Conservation (phyloP, 2,797 vertebrate species). For the Galagoides demidoff region DNA sequence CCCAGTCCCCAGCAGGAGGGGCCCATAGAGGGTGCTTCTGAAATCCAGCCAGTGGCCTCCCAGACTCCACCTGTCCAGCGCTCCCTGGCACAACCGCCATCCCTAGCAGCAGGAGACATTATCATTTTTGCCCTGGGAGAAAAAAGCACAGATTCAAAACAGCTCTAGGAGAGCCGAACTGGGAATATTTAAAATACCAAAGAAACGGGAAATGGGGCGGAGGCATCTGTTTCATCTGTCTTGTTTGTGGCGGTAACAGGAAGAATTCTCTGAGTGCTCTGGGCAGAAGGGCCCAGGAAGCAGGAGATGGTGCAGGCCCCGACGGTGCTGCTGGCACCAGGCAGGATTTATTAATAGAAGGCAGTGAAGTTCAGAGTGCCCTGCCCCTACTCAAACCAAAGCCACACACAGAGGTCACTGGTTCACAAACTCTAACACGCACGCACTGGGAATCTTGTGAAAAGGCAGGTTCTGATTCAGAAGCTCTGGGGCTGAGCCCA, state of each 20-base stretch:
- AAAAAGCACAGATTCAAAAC: slow-evolving; percentile 73
- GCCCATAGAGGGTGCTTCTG: slow-evolving; percentile 68
- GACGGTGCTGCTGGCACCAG: accelerated
- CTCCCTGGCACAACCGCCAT: slow-evolving; percentile 64
- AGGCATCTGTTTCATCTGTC: neutral
- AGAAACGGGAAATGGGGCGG: neutral
- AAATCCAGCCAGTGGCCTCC: slow-evolving; percentile 76
- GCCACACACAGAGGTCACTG: accelerated
- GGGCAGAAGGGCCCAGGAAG: neutral
- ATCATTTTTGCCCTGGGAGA: slow-evolving; percentile 78
- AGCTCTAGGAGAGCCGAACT: slow-evolving; percentile 54
- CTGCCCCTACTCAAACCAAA: neutral
- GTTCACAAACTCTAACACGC: accelerated
- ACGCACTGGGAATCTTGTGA: neutral
- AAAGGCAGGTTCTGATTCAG: neutral
- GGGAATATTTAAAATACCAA: slow-evolving; percentile 40
- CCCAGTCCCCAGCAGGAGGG: slow-evolving; percentile 62
- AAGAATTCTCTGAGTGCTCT: neutral
- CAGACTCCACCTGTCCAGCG: slow-evolving; percentile 70
- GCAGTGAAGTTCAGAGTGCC: neutral
- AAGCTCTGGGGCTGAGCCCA: neutral
- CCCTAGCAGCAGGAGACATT: slow-evolving; percentile 53
- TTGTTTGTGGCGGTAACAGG: neutral
- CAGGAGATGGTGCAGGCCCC: too few relatives aligned
- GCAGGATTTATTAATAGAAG: neutral